Base-by-base conservation (phyloP, 1,140 invertebrate genomes). In the Pseudomyrmex pallidus region DNA sequence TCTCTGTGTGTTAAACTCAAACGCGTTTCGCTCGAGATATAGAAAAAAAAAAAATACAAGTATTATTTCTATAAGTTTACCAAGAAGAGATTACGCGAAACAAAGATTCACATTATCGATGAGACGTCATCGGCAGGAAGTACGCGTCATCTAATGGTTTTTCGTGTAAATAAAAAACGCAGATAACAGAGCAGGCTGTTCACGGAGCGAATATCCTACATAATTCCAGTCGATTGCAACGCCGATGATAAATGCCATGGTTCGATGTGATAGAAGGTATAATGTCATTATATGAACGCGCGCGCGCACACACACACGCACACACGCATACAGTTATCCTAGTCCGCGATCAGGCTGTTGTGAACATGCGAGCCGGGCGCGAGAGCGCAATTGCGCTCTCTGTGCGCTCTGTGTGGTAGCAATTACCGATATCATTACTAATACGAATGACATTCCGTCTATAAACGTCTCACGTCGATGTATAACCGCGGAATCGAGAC, bases 211-310 rank as follows among this genome's bases (percentile, higher is more conserved):
- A 59, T 50, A 70, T 70, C 54, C 44, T 48, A 70, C 12, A 20
- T 80, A 80, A 80, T 80, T 80, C 66, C 76, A 35, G n/a, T 57
- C 54, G 66, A 80, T 72, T 72, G 66, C 54, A 80, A 17, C 46
- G 57, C 7, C 52, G 52, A 15, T 46, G 66, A 72, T 80, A 80
- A 70, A 80, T 72, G 66, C 25, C 66, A 56, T 56, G 54, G 54
- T 59, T 15, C 76, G 66, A 72, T 80, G 76, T 80, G 76, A 72
- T 44, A 17, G 76, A 72, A 72, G 76, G 22, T 80, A 80, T 80
- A 80, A 80, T 59, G 44, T 80, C 56, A n/a, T 80, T 80, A 80
- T n/a, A 7, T 8, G 56, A 15, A 35, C 35, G 35, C 35, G 35
- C 35, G 35, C 35, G 35, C 35, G 5, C 35, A 0, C 35, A 7